A percentile compares a stretch with the other conserved stretches of the same genome.
phyloP scores from a whole-genome alignment of 2,113 vertebrate genomes.

The Lepus timidus region DNA sequence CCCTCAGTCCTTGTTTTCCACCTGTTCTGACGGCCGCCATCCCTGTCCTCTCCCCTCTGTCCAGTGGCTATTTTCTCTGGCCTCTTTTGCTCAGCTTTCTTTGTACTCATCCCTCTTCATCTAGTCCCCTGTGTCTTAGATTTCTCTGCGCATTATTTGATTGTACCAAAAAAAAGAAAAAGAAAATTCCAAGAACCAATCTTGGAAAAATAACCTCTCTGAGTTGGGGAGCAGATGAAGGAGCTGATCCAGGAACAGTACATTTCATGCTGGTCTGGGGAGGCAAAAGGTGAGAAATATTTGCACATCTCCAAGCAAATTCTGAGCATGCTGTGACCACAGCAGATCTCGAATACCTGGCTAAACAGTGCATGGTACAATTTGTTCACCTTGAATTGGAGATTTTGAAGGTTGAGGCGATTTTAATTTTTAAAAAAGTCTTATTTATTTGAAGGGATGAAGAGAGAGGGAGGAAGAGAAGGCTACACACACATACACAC shows the following conservation, averaged over 20 bases:
- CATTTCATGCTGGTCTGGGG: background rate
- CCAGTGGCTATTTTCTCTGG: background rate
- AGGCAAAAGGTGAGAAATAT: background rate
- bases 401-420: background rate
- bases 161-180: background rate
- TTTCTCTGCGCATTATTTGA: background rate
- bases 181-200: background rate
- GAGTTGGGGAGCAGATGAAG: background rate
- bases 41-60: background rate
- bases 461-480: no score
- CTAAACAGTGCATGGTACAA: accelerated
- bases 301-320: accelerated
- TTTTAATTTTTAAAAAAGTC: background rate
- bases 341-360: background rate
- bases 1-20: background rate
- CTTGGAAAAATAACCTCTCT: background rate
- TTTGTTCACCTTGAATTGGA: background rate
- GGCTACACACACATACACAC: no score
- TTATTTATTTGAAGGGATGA: no score
- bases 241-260: background rate
- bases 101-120: background rate
- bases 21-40: background rate
- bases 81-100: background rate
- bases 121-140: no score
- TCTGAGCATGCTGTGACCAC: accelerated